Evolutionary conservation across 2,113 vertebrate species (phyloP).

Genomic region (Lophotis ruficrista): DNA sequence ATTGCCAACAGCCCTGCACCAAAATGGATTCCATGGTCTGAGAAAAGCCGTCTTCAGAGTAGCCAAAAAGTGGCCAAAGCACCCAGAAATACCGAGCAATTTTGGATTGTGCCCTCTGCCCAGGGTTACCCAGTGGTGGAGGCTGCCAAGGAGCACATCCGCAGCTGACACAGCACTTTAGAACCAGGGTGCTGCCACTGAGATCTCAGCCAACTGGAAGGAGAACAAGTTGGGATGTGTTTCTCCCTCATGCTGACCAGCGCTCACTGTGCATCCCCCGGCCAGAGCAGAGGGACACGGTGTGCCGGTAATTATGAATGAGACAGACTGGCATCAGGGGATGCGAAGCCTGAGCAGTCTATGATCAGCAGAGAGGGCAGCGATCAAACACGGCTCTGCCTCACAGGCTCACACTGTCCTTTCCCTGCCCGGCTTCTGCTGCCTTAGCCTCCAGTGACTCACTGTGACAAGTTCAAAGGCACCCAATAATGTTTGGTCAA

Average conservation of each 20-base stretch:
- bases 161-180: neutral
- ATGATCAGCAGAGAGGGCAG: neutral
- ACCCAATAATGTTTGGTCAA: neutral
- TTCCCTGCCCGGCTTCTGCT: neutral
- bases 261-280: rapidly evolving
- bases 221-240: neutral
- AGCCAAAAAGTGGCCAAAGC: neutral
- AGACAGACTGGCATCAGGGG: neutral
- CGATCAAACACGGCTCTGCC: neutral
- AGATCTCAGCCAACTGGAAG: neutral
- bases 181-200: neutral
- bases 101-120: neutral
- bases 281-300: neutral
- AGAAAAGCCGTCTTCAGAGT: neutral
- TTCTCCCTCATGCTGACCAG: neutral
- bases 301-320: neutral
- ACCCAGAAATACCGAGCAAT: neutral
- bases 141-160: neutral
- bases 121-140: neutral
- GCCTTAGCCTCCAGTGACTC: neutral
- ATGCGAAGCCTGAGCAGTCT: neutral
- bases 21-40: neutral
- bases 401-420: neutral
- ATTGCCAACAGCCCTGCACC: neutral
- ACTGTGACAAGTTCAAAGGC: neutral